Evolutionary conservation across 2,797 vertebrate genomes (phyloP).

Genomic region (Neosilurus mollespiculum): DNA sequence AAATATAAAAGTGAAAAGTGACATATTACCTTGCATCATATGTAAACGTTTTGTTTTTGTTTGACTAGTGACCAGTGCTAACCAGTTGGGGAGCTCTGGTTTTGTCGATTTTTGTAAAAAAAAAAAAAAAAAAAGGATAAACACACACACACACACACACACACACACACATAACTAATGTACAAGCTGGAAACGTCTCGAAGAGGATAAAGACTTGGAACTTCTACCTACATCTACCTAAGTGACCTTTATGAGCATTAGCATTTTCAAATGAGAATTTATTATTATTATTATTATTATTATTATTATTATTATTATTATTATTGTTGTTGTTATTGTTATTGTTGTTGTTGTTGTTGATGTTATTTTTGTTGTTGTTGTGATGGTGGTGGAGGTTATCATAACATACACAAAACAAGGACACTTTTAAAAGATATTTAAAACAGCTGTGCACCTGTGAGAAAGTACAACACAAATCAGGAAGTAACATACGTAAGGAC

Average conservation of each 20-base stretch:
- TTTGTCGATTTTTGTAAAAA: too few relatives aligned
- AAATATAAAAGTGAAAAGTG: slow-evolving; percentile 8
- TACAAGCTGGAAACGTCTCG: too few relatives aligned
- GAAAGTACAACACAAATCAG: slow-evolving; percentile 40
- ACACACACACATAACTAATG: too few relatives aligned
- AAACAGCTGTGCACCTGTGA: slow-evolving; percentile 46
- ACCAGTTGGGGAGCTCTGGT: neutral
- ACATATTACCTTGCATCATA: neutral
- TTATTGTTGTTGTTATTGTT: neutral
- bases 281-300: neutral
- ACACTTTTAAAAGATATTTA: neutral
- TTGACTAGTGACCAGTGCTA: slow-evolving; percentile 14
- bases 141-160: too few relatives aligned
- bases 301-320: neutral
- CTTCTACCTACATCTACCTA: too few relatives aligned
- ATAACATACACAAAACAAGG: neutral
- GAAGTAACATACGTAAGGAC: slow-evolving; percentile 55
- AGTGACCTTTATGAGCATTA: neutral
- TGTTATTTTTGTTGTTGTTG: neutral
- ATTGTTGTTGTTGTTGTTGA: neutral
- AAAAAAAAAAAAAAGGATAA: too few relatives aligned
- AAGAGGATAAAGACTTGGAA: too few relatives aligned
- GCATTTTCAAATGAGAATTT: too few relatives aligned
- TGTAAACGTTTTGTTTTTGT: slow-evolving; percentile 38
- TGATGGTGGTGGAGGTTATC: neutral